These are phyloP conservation scores for Exaiptasia diaphana DNA, from an alignment of 64 coral and sea anemone genomes.

Conservation along the genomic window DNA sequence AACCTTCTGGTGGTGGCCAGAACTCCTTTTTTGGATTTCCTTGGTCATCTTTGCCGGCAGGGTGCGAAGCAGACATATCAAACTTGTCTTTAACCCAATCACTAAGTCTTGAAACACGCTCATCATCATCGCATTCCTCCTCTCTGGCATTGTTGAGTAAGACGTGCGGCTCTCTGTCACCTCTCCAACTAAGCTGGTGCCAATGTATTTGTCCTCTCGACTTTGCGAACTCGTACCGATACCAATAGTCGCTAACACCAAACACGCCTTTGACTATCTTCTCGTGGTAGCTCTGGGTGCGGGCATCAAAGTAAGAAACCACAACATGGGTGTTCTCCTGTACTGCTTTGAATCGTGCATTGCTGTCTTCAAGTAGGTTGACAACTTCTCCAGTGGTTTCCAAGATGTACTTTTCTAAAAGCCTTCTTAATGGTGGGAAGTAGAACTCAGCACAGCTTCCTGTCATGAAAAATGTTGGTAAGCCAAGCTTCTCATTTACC, in stretches of 20 bases:
- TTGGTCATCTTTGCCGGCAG: slow-evolving; percentile 27
- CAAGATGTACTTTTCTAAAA: not conserved
- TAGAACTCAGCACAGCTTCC: slow-evolving; percentile 44
- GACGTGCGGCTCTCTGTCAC: slow-evolving; percentile 7
- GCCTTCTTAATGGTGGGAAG: not conserved
- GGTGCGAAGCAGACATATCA: slow-evolving; percentile 46
- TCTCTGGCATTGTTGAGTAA: slow-evolving; percentile 15
- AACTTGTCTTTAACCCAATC: slow-evolving; percentile 42
- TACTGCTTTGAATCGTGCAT: slow-evolving; percentile 15
- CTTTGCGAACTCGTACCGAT: slow-evolving; percentile 37
- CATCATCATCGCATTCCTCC: not conserved
- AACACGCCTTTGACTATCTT: slow-evolving; percentile 9
- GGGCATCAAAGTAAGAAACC: slow-evolving; percentile 15
- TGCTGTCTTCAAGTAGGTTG: slow-evolving; percentile 28
- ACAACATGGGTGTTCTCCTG: slow-evolving; percentile 35
- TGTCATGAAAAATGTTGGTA: slow-evolving; percentile 17
- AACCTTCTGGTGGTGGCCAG: slow-evolving; percentile 37
- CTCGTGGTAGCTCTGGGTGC: slow-evolving; percentile 10
- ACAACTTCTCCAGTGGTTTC: slow-evolving; percentile 9
- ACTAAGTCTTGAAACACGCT: slow-evolving; percentile 33
- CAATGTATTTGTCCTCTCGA: slow-evolving; percentile 25
- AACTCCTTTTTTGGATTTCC: slow-evolving; percentile 21
- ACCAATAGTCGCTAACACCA: slow-evolving; percentile 35
- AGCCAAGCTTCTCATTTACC: slow-evolving; percentile 33
- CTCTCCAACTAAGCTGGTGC: slow-evolving; percentile 21